These are phyloP conservation scores for Nipponacmea schrenckii DNA, from an alignment of 2,888 invertebrate species.

Conservation along the genomic window DNA sequence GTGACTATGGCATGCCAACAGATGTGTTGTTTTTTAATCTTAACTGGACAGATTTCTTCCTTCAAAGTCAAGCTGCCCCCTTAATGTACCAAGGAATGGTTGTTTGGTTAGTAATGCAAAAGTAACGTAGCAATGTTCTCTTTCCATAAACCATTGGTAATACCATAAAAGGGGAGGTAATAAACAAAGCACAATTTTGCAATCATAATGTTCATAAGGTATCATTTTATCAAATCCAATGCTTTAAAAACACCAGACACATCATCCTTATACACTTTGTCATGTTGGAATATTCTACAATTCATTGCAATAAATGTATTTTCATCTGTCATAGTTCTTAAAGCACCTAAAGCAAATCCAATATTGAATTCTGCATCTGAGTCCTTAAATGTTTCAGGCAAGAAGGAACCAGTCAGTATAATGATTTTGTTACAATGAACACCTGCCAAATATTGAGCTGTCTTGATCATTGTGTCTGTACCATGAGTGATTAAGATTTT, in stretches of 20 bases:
- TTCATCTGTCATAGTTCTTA: slow-evolving; percentile 20
- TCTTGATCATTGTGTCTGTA: slow-evolving; percentile 50
- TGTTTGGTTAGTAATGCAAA: too few relatives aligned
- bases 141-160: too few relatives aligned
- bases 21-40: too few relatives aligned
- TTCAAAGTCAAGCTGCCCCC: too few relatives aligned
- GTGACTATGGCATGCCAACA: too few relatives aligned
- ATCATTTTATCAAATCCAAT: too few relatives aligned
- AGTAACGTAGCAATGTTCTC: too few relatives aligned
- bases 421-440: slow-evolving; percentile 27
- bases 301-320: slow-evolving; percentile 45
- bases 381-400: slow-evolving; percentile 45
- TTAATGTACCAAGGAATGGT: too few relatives aligned
- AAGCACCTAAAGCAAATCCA: slow-evolving; percentile 46
- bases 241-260: slow-evolving; percentile 21
- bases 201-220: too few relatives aligned
- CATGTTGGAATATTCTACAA: slow-evolving; percentile 25
- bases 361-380: slow-evolving; percentile 54
- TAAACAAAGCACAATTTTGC: too few relatives aligned
- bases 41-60: too few relatives aligned
- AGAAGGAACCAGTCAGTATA: slow-evolving; percentile 42
- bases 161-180: too few relatives aligned
- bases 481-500: slow-evolving; percentile 50
- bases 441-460: slow-evolving; percentile 35
- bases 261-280: slow-evolving; percentile 20